A percentile compares a stretch with the other conserved stretches of the same genome.
Evolutionary conservation across 1,140 invertebrate species (phyloP).

Genomic region (Myzus persicae): DNA sequence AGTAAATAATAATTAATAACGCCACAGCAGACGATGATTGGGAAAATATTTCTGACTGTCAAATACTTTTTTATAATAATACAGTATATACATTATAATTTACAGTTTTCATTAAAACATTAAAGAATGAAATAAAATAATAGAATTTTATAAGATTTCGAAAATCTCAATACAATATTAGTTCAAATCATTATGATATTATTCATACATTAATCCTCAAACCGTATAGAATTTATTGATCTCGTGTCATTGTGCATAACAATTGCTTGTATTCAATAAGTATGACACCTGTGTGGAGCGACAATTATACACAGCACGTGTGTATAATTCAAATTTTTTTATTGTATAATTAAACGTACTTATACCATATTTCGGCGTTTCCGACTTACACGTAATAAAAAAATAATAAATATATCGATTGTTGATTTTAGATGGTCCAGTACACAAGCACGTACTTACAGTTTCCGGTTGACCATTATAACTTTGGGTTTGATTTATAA

Average conservation of each 20-base stretch:
- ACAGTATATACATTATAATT: background rate
- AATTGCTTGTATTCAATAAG: slow-evolving; percentile 8
- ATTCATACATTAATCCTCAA: background rate
- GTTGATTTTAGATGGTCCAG: slow-evolving; percentile 12
- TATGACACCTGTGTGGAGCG: slow-evolving; percentile 25
- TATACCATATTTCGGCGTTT: slow-evolving; percentile 35
- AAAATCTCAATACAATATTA: background rate
- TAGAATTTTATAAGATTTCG: background rate
- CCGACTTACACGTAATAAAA: slow-evolving; percentile 32
- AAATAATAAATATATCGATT: slow-evolving; percentile 49
- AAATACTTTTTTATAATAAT: too few species aligned
- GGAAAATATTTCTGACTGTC: background rate
- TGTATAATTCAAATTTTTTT: background rate
- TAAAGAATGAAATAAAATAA: background rate
- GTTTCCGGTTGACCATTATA: slow-evolving; percentile 24
- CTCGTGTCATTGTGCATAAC: background rate
- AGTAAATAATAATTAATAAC: background rate
- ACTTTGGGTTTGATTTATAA: background rate
- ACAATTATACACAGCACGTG: background rate
- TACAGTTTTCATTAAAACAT: background rate
- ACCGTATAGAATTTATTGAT: background rate
- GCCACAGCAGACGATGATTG: background rate
- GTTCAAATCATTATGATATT: background rate
- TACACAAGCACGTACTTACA: slow-evolving; percentile 39
- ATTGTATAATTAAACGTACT: slow-evolving; percentile 30